A percentile compares a stretch with the other conserved stretches of the same genome.
These are phyloP conservation scores for Brachionus manjavacas DNA, from an alignment of 1,140 invertebrate species.

Conservation along the genomic window DNA sequence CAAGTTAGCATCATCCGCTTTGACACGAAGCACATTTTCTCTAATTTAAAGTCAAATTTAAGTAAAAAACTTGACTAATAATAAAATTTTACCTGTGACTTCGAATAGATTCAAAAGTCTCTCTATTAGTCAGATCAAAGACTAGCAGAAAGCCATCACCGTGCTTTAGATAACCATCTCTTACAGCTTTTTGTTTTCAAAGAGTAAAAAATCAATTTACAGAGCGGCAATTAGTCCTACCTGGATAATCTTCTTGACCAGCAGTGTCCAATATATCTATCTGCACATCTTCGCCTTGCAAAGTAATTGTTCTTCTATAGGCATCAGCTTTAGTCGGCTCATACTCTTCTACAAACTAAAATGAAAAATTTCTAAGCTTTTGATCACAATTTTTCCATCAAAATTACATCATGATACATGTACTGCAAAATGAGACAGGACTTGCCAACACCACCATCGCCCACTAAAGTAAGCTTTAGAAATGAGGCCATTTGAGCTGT, in stretches of 20 bases:
- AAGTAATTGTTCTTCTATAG: constrained; percentile 87
- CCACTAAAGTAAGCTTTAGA: constrained; percentile 99
- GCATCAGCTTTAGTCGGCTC: constrained; percentile 99
- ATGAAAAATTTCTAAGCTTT: background rate
- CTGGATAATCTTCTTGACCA: constrained; percentile 96
- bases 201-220: background rate
- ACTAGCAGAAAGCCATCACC: constrained; percentile 99
- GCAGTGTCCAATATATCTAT: constrained; percentile 99
- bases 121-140: constrained; percentile 96
- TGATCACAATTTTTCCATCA: background rate
- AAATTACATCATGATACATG: constrained; percentile 93
- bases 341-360: constrained; percentile 95
- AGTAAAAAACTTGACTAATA: constrained; percentile 38
- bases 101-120: constrained; percentile 89
- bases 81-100: background rate
- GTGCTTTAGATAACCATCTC: constrained; percentile 98
- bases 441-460: constrained; percentile 96
- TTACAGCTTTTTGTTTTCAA: constrained; percentile 48
- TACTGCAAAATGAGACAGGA: constrained; percentile 97
- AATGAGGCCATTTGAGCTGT: constrained; percentile 71
- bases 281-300: constrained; percentile 85
- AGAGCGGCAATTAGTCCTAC: background rate
- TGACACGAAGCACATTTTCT: constrained; percentile 97
- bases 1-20: constrained; percentile 88
- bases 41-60: constrained; percentile 61